Evolutionary conservation across 2,797 vertebrate species (phyloP), one percentile per base, ranked within the genome.

Genomic region (Onychomys arenicola): DNA sequence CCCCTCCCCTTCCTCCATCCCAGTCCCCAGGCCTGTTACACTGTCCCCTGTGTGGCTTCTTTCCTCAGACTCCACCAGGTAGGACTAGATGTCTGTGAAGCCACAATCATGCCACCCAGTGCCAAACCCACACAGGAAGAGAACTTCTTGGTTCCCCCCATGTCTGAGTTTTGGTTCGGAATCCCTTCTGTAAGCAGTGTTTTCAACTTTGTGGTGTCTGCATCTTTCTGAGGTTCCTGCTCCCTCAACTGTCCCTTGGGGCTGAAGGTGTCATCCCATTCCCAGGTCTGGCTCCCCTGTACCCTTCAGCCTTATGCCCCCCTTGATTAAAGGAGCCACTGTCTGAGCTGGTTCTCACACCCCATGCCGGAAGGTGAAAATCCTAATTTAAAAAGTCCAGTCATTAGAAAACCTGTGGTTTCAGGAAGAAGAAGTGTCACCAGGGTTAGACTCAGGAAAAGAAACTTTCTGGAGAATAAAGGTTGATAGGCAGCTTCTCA

Each of bases 281-380:
- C 86, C 27, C 52, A 75, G 69, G 52, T n/a, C 76, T 46, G 19
- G 7, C 6, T 55, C 6, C 52, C 29, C 13, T 16, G 40, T 23
- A 63, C 23, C 40, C 73, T 4, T 49, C 34, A 23, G 27, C 46
- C 1, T 16, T 1, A 52, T 19, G 29, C 46, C 2, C 17, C 17
- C 4, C 2, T 2, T 0, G 7, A 43, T 63, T 87, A 84, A 9
- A 21, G 0, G 14, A 27, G 3, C 2, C 32, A 43, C 59, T 43
- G 2, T 11, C 23, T 19, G 34, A n/a, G 2, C 17, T 57, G 52
- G 37, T 40, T 29, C 16, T 71, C 67, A 71, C 25, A 65, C 16
- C 65, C 34, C 25, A 14, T 16, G 16, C 0, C 32, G 17, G 75
- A 49, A 49, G 27, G 23, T 3, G 2, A 21, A 37, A 77, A 25